A percentile compares a stretch with the other conserved stretches of the same genome.
Evolutionary conservation across 2,888 invertebrate species (phyloP).

Genomic region (Diploptera punctata): DNA sequence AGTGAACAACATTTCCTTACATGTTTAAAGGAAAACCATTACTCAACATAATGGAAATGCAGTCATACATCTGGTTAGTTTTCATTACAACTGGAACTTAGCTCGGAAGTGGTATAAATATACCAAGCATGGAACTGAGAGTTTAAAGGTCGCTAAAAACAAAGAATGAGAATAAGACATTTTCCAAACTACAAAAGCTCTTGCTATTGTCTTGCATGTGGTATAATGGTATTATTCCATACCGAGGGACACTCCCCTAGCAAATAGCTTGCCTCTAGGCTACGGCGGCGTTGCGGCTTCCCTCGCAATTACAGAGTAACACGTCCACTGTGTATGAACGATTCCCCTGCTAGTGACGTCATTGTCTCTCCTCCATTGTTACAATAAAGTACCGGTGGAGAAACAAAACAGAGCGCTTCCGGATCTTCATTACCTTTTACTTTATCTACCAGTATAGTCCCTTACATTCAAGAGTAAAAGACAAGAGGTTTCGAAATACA

Average conservation of each 20-base stretch:
- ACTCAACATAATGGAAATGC: no score
- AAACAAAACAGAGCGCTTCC: no score
- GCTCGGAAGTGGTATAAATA: no score
- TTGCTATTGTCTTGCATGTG: constrained; percentile 28
- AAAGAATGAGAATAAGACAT: constrained; percentile 27
- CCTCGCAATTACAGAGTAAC: constrained; percentile 33
- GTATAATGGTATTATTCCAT: constrained; percentile 24
- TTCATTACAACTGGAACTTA: no score
- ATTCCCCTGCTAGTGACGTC: constrained; percentile 22
- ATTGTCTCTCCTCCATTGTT: constrained; percentile 10
- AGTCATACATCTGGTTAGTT: no score
- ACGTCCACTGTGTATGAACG: constrained; percentile 15
- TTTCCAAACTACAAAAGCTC: constrained; percentile 22
- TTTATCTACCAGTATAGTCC: no score
- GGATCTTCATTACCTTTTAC: no score
- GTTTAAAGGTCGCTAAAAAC: constrained; percentile 25
- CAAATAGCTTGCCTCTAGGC: constrained; percentile 20
- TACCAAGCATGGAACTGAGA: neutral
- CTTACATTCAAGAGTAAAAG: no score
- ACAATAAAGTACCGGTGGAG: neutral
- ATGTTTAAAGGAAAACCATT: no score
- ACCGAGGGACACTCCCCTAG: constrained; percentile 3
- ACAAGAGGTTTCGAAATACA: no score
- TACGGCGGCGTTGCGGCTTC: constrained; percentile 16
- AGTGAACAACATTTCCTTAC: no score